phyloP scores from a whole-genome alignment of 2,113 vertebrate genomes.

The Ciconia stormi region DNA sequence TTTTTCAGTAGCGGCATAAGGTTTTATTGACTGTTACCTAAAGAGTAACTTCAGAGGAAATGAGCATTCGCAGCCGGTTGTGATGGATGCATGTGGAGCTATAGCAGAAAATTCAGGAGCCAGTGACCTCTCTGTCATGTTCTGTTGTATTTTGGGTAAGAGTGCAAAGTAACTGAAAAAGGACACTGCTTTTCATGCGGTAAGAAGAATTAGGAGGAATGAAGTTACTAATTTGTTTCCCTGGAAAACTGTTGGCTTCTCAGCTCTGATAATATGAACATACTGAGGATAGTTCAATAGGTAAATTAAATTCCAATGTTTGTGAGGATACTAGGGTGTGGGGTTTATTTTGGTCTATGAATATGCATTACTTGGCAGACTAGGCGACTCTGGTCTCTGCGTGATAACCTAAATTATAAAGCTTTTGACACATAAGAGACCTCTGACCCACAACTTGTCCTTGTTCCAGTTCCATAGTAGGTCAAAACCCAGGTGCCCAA shows the following conservation, averaged over 20 bases:
- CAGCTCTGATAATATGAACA: neutral
- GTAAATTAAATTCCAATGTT: neutral
- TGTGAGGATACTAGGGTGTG: neutral
- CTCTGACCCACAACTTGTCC: neutral
- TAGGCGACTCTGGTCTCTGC: neutral
- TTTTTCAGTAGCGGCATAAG: slow-evolving; percentile 13
- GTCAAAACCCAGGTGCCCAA: neutral
- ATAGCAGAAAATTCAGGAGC: neutral
- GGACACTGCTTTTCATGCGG: neutral
- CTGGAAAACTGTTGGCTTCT: neutral
- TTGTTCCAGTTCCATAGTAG: neutral
- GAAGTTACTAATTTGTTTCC: neutral
- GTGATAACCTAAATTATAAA: neutral
- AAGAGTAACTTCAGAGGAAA: slow-evolving; percentile 37
- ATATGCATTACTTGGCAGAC: neutral
- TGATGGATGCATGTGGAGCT: neutral
- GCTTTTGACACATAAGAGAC: neutral
- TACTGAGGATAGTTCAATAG: neutral
- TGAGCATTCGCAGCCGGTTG: neutral
- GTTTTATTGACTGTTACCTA: slow-evolving; percentile 43
- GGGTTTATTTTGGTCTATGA: neutral
- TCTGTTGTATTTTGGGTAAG: neutral
- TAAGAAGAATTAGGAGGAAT: neutral
- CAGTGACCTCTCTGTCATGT: neutral
- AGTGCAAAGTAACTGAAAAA: neutral